phyloP scores from a whole-genome alignment of 1,140 invertebrate genomes.

The Goniozus legneri region DNA sequence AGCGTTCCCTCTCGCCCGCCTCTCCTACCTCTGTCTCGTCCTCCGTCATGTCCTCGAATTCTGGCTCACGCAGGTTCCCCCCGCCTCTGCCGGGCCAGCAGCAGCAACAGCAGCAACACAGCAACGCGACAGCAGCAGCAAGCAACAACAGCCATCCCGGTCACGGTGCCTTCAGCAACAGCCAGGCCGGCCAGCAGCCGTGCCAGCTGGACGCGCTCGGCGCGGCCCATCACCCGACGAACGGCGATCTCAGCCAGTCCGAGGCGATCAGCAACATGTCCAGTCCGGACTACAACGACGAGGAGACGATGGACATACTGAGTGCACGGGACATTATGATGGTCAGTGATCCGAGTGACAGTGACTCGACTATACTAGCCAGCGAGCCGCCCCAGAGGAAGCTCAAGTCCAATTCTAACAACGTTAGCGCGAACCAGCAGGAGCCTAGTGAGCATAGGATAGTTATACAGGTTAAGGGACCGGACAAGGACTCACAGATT shows the following conservation, averaged over 20 bases:
- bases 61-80: conserved; percentile 54
- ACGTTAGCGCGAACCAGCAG: conserved; percentile 48
- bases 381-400: conserved; percentile 71
- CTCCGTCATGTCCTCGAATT: conserved; percentile 76
- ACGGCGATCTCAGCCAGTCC: conserved; percentile 68
- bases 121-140: conserved; percentile 22
- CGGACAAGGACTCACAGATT: conserved; percentile 56
- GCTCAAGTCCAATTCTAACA: conserved; percentile 47
- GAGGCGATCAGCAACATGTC: conserved; percentile 84
- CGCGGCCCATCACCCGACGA: conserved; percentile 39
- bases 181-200: too few relatives aligned
- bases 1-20: conserved; percentile 68
- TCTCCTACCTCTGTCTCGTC: conserved; percentile 83
- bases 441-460: conserved; percentile 68
- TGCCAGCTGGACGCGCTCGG: conserved; percentile 10
- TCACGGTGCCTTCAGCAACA: conserved; percentile 28
- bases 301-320: conserved; percentile 62
- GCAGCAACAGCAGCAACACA: conserved; percentile 3
- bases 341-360: conserved; percentile 81
- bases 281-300: conserved; percentile 82
- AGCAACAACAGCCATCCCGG: conserved; percentile 30
- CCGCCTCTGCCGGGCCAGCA: conserved; percentile 16
- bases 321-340: conserved; percentile 74
- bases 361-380: conserved; percentile 74
- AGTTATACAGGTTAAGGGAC: conserved; percentile 79